phyloP scores from a whole-genome alignment of 2,888 invertebrate genomes.

The Leptopilina syphax region DNA sequence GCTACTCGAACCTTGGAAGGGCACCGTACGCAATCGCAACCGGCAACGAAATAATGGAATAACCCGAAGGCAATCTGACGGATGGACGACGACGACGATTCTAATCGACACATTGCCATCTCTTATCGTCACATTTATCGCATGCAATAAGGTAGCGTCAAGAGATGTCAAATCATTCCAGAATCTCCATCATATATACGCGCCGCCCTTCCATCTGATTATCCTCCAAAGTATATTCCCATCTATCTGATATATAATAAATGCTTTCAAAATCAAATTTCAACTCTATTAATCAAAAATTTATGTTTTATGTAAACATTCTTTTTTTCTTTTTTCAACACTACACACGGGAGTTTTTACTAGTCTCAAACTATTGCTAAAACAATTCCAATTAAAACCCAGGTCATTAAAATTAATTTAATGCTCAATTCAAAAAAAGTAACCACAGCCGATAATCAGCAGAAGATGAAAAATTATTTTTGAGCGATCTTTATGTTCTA shows the following conservation, averaged over 20 bases:
- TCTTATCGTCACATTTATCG: constrained; percentile 53
- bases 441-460: too few relatives aligned
- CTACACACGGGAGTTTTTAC: too few relatives aligned
- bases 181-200: background rate
- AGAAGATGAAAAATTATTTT: too few relatives aligned
- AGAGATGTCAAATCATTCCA: constrained; percentile 26
- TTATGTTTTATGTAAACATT: too few relatives aligned
- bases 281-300: too few relatives aligned
- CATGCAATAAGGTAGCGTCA: constrained; percentile 47
- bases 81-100: constrained; percentile 45
- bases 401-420: too few relatives aligned
- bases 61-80: constrained; percentile 51
- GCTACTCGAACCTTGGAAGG: constrained; percentile 47
- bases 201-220: background rate
- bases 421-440: too few relatives aligned
- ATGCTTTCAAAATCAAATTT: too few relatives aligned
- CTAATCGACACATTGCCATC: constrained; percentile 52
- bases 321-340: too few relatives aligned
- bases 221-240: background rate
- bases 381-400: too few relatives aligned
- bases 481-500: too few relatives aligned
- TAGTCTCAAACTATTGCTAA: too few relatives aligned
- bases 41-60: constrained; percentile 51
- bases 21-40: constrained; percentile 45
- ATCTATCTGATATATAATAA: background rate